Percentiles rank a stretch among this genome's conserved stretches.
Conservation (phyloP, 2,888 invertebrate genomes). For the Sphaerophoria taeniata region DNA sequence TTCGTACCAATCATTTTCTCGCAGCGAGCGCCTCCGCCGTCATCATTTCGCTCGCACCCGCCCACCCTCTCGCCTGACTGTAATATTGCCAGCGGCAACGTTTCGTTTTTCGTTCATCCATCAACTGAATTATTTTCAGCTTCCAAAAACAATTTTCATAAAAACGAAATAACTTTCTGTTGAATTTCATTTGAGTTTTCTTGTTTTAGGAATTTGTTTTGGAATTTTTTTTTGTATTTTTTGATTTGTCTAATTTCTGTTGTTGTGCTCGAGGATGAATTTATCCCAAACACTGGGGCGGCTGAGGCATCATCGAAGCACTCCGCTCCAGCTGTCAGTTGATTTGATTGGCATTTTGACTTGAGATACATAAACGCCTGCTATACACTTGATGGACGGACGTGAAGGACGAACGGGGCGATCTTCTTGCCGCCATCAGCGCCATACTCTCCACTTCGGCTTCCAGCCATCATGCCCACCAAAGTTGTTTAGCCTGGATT, state of each 20-base stretch:
- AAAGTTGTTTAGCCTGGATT: conserved; percentile 20
- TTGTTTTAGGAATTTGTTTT: conserved; percentile 39
- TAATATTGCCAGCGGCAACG: no score
- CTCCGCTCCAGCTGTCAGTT: conserved; percentile 80
- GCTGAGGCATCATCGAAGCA: conserved; percentile 72
- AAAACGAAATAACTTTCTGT: conserved; percentile 54
- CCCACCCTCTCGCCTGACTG: background rate
- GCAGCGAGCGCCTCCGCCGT: background rate
- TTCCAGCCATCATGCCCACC: conserved; percentile 15
- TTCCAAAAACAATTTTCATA: conserved; percentile 71
- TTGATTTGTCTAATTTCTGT: conserved; percentile 70
- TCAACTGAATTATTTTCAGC: conserved; percentile 74
- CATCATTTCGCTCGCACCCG: background rate
- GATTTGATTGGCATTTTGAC: conserved; percentile 82
- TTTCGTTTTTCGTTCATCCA: conserved; percentile 49
- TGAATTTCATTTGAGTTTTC: conserved; percentile 62
- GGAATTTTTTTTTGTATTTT: conserved; percentile 23
- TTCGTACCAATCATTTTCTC: conserved; percentile 16
- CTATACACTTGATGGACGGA: conserved; percentile 59
- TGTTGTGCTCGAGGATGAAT: conserved; percentile 75
- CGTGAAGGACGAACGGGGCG: conserved; percentile 42
- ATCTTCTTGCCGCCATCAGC: conserved; percentile 75
- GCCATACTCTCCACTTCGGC: conserved; percentile 55
- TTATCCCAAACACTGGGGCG: conserved; percentile 76
- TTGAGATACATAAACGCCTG: conserved; percentile 78